Conservation (phyloP, 2,888 invertebrate species). For the Drosophila fungiperda region DNA sequence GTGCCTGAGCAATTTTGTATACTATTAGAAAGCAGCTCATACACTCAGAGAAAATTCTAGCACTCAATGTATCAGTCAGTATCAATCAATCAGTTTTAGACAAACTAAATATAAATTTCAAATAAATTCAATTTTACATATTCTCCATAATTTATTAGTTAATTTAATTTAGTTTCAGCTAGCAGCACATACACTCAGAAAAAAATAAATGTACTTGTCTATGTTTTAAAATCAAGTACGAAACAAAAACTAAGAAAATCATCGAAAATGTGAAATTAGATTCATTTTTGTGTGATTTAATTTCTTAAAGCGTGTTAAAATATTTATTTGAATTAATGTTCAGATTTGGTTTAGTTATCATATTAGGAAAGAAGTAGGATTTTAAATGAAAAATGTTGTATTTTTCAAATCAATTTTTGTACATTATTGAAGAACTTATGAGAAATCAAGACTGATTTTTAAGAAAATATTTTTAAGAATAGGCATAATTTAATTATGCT, state of each 20-base stretch:
- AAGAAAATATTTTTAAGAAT: no score
- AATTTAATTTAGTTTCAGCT: neutral
- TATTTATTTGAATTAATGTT: neutral
- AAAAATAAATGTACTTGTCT: neutral
- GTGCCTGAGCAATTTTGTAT: constrained; percentile 25
- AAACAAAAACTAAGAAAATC: neutral
- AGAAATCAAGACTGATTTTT: neutral
- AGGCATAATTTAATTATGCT: no score
- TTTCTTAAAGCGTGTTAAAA: neutral
- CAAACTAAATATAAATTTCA: neutral
- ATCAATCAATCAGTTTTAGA: neutral
- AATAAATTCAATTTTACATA: no score
- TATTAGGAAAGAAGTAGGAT: neutral
- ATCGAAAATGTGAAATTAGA: neutral
- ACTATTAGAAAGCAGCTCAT: neutral
- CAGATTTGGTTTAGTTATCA: neutral
- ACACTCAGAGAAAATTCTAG: neutral
- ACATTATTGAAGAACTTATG: neutral
- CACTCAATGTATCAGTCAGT: neutral
- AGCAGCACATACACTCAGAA: neutral
- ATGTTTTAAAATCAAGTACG: neutral
- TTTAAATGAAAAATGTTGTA: neutral
- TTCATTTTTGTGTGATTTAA: neutral
- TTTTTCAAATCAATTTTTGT: neutral
- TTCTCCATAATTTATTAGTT: no score